These are phyloP conservation scores for Lophochroa leadbeateri DNA, from an alignment of 2,113 vertebrate genomes.

Conservation along the genomic window DNA sequence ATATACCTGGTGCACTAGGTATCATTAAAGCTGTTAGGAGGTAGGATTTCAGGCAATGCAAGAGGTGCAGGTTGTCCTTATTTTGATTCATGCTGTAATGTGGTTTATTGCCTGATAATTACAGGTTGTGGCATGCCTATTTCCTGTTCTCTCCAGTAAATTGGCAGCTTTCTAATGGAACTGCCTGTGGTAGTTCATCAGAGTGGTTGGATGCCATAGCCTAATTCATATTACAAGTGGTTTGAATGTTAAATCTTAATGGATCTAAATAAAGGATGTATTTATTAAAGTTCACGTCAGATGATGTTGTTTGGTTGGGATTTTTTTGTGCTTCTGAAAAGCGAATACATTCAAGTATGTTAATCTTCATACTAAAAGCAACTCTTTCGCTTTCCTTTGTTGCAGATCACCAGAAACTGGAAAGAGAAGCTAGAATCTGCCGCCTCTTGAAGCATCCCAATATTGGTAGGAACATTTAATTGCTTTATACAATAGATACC, in stretches of 20 bases:
- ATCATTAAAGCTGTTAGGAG: not conserved
- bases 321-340: not conserved
- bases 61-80: not conserved
- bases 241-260: not conserved
- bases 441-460: slow-evolving; percentile 92
- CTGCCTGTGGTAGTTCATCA: not conserved
- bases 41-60: not conserved
- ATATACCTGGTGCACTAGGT: not conserved
- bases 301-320: not conserved
- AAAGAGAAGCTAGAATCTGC: slow-evolving; percentile 93
- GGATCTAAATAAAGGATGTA: not conserved
- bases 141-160: not conserved
- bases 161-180: not conserved
- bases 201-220: not conserved
- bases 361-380: not conserved
- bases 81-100: not conserved
- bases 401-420: slow-evolving; percentile 93
- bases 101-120: not conserved
- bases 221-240: not conserved
- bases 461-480: slow-evolving; percentile 80
- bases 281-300: not conserved
- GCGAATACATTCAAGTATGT: not conserved
- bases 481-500: not conserved
- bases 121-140: not conserved
- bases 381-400: not conserved